Evolutionary conservation across 1,140 invertebrate genomes (phyloP), one percentile per base, ranked within the genome.

Genomic region (Drosophila kikkawai): DNA sequence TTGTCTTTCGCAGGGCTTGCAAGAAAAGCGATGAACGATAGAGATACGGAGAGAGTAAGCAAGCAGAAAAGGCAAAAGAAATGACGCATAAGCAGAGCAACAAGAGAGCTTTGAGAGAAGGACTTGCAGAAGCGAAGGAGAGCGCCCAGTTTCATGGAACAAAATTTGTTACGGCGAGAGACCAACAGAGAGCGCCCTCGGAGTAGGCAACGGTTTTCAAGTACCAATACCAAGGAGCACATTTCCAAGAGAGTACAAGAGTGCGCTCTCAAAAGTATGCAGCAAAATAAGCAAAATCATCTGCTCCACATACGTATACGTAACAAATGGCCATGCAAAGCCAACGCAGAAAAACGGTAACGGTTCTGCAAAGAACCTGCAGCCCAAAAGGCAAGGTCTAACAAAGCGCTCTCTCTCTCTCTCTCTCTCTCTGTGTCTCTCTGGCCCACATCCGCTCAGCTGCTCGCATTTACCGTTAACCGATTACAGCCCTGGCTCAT

Each of bases 281-380:
- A 87, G 84, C 77, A 64, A 34, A 68, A 42, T 55, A 69, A 42
- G 57, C 47, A 19, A 58, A 50, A 47, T 77, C 76, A 59, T 51
- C 58, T 77, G 67, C 53, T 63, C 32, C 70, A 48, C 41, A 60
- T 61, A 63, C 66, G 69, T 81, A 65, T 59, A 60, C 68, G 71
- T 83, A 67, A 80, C 85, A 87, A 80, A 90, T 84, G 85, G 77
- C 80, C 84, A 83, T 83, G 84, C 59, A 84, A 80, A 80, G 66
- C 34, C 42, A 79, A 68, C 47, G 85, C 85, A 90, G 81, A 70
- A 90, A 51, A 83, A 69, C 64, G 67, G 64, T 64, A 88, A 77
- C 81, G 84, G 84, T 79, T 75, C 84, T 88, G 84, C 81, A 90
- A 79, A 90, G 84, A 81, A 90, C 50, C 59, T 73, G 81, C 85